A percentile compares a stretch with the other conserved stretches of the same genome.
Conservation (phyloP, 2,797 vertebrate species). For the Acipenser oxyrinchus region DNA sequence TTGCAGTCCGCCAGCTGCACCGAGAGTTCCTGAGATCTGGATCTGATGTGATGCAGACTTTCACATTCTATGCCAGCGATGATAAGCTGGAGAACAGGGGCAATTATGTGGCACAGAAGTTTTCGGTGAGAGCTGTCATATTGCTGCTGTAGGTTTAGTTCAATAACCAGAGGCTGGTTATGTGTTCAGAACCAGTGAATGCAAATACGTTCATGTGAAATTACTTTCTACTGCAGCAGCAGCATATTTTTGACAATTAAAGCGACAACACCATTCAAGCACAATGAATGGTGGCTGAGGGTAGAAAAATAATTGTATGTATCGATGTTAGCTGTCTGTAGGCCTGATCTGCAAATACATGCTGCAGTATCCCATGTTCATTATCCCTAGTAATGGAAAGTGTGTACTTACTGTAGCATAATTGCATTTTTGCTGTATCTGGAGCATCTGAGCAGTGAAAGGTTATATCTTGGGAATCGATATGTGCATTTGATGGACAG, state of each 20-base stretch:
- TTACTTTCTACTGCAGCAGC: neutral
- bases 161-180: neutral
- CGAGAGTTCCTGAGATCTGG: slow-evolving; percentile 88
- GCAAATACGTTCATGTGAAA: neutral
- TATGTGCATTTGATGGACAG: too few species aligned
- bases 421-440: too few species aligned
- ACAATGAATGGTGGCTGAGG: neutral
- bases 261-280: neutral
- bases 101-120: slow-evolving; percentile 50
- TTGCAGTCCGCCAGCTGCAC: slow-evolving; percentile 90
- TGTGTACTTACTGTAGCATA: too few species aligned
- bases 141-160: too few species aligned
- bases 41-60: slow-evolving; percentile 88
- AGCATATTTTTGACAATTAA: neutral
- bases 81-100: slow-evolving; percentile 93
- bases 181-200: neutral
- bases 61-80: slow-evolving; percentile 93
- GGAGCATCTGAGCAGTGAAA: too few species aligned
- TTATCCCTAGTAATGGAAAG: too few species aligned
- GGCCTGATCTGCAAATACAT: too few species aligned
- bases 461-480: too few species aligned
- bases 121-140: too few species aligned
- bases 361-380: too few species aligned
- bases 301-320: too few species aligned
- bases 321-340: too few species aligned